A percentile compares a stretch with the other conserved stretches of the same genome.
Evolutionary conservation across 2,113 vertebrate genomes (phyloP).

Genomic region (Sinosuthora webbiana): DNA sequence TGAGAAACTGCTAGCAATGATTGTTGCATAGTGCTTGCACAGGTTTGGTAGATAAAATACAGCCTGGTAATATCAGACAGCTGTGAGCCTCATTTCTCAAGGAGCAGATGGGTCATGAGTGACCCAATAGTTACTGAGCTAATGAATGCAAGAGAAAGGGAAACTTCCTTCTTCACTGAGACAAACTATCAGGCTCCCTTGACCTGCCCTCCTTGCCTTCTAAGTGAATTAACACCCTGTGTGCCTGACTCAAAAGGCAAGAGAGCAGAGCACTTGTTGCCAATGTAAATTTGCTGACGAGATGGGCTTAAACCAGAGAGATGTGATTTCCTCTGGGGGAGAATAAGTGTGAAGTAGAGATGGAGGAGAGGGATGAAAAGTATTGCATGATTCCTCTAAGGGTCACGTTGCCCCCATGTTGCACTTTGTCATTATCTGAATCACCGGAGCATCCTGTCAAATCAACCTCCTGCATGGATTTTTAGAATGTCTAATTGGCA

Average conservation of each 20-base stretch:
- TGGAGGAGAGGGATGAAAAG: neutral
- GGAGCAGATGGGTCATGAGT: neutral
- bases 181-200: neutral
- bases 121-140: neutral
- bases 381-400: neutral
- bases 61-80: neutral
- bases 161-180: neutral
- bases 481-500: conserved; percentile 40
- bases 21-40: neutral
- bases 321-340: neutral
- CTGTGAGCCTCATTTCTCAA: neutral
- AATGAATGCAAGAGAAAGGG: neutral
- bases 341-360: neutral
- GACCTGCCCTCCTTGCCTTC: neutral
- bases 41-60: neutral
- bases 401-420: accelerated
- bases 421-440: conserved; percentile 37
- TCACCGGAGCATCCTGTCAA: conserved; percentile 49
- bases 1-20: neutral
- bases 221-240: neutral
- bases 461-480: conserved; percentile 58
- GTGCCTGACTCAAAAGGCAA: neutral
- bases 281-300: neutral
- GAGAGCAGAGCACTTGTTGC: neutral
- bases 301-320: neutral